These are phyloP conservation scores for Ceyx melanurus DNA, from an alignment of 2,113 vertebrate genomes.

Conservation along the genomic window DNA sequence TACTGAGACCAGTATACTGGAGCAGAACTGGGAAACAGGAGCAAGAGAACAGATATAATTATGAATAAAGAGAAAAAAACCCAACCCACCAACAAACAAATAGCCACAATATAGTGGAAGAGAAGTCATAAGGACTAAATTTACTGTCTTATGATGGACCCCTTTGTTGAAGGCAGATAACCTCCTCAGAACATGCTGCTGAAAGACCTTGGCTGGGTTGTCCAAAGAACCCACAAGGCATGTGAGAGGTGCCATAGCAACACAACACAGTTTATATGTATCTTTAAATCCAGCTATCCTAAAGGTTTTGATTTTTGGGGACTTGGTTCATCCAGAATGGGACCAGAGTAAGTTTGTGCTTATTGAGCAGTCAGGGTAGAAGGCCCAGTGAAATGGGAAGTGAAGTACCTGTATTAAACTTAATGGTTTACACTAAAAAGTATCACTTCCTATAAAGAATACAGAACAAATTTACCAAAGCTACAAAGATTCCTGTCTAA, in stretches of 20 bases:
- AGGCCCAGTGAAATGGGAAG: not conserved
- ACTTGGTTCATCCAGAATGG: not conserved
- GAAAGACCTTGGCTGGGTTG: not conserved
- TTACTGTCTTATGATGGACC: not conserved
- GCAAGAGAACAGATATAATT: not conserved
- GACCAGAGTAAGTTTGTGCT: not conserved
- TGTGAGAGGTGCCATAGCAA: not conserved
- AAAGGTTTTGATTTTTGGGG: not conserved
- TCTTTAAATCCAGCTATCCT: not conserved
- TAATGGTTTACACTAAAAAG: not conserved
- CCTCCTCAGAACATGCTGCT: not conserved
- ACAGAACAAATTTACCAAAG: not conserved
- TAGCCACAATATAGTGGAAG: not conserved
- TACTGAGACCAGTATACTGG: not conserved
- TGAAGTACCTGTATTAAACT: not conserved
- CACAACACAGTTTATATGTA: not conserved
- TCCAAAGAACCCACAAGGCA: not conserved
- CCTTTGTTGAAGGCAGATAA: not conserved
- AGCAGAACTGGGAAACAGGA: not conserved
- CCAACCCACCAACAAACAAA: not conserved
- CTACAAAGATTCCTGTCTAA: not conserved
- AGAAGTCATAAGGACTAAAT: not conserved
- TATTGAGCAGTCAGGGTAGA: not conserved
- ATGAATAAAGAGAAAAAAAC: not conserved
- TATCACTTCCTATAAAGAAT: not conserved